These are phyloP conservation scores for Sylvietta virens DNA, from an alignment of 2,113 vertebrate species.

Conservation along the genomic window DNA sequence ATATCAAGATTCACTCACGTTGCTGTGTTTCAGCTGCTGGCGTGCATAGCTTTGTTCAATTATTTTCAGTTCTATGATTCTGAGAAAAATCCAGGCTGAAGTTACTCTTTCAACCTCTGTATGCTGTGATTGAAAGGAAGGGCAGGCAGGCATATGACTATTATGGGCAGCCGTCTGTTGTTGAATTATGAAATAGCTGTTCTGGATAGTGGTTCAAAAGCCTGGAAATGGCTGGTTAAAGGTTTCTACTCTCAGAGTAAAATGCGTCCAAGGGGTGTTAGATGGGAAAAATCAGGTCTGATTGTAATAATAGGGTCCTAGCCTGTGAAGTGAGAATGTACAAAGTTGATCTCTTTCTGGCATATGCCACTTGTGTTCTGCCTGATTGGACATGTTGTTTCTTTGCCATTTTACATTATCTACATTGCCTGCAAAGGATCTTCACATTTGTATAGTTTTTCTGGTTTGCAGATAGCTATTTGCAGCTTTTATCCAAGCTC, in stretches of 20 bases:
- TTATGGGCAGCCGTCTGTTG: not conserved
- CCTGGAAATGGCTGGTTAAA: constrained; percentile 29
- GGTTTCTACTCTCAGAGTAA: not conserved
- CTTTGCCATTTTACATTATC: constrained; percentile 45
- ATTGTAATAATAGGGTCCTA: constrained; percentile 49
- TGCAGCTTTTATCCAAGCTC: constrained; percentile 22
- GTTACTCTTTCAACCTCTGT: not conserved
- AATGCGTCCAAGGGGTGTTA: not conserved
- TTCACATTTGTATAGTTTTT: constrained; percentile 9
- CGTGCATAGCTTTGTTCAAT: not conserved
- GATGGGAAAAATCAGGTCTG: constrained; percentile 40
- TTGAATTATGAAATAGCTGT: constrained; percentile 12
- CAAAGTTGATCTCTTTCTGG: constrained; percentile 39
- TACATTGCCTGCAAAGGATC: not conserved
- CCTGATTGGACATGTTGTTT: constrained; percentile 39
- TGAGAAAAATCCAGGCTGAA: not conserved
- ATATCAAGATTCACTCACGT: not conserved
- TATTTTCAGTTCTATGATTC: not conserved
- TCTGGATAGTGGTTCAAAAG: constrained; percentile 1
- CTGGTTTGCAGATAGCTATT: constrained; percentile 30
- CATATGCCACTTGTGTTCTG: not conserved
- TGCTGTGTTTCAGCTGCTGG: not conserved
- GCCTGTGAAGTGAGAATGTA: constrained; percentile 26
- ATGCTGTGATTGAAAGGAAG: not conserved
- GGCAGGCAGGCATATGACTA: not conserved